Percentiles rank a stretch among this genome's conserved stretches.
Evolutionary conservation across 2,113 vertebrate genomes (phyloP).

Genomic region (Amphiprion ocellaris): DNA sequence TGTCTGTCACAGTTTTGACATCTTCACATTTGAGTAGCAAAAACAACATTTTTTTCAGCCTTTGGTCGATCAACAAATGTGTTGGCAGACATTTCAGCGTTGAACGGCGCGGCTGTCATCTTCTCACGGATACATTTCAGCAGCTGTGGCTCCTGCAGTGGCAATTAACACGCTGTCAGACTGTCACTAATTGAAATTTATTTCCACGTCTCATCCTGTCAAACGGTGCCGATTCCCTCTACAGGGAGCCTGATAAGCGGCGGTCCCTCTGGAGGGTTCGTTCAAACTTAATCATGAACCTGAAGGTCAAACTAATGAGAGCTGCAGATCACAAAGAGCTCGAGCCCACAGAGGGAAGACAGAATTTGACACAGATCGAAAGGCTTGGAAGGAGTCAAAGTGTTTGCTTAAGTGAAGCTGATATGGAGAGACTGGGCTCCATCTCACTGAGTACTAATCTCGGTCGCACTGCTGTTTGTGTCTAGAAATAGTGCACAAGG

Average conservation of each 20-base stretch:
- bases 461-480: constrained; percentile 45
- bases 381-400: constrained; percentile 15
- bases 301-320: constrained; percentile 60
- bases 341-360: not conserved
- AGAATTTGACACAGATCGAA: constrained; percentile 15
- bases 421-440: constrained; percentile 28
- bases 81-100: not conserved
- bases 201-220: constrained; percentile 45
- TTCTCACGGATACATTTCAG: not conserved
- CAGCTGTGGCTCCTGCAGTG: constrained; percentile 23
- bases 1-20: too few relatives aligned
- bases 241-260: constrained; percentile 12
- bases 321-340: constrained; percentile 29
- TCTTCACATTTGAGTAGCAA: not conserved
- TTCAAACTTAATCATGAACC: constrained; percentile 44
- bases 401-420: constrained; percentile 23
- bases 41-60: not conserved
- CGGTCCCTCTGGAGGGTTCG: not conserved
- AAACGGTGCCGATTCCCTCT: not conserved
- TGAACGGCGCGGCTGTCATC: not conserved
- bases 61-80: not conserved
- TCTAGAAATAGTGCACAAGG: constrained; percentile 33
- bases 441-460: constrained; percentile 49
- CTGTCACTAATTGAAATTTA: constrained; percentile 42
- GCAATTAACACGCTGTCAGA: constrained; percentile 45